Evolutionary conservation across 2,797 vertebrate species (phyloP).

Genomic region (Mormyrops attenuatus): DNA sequence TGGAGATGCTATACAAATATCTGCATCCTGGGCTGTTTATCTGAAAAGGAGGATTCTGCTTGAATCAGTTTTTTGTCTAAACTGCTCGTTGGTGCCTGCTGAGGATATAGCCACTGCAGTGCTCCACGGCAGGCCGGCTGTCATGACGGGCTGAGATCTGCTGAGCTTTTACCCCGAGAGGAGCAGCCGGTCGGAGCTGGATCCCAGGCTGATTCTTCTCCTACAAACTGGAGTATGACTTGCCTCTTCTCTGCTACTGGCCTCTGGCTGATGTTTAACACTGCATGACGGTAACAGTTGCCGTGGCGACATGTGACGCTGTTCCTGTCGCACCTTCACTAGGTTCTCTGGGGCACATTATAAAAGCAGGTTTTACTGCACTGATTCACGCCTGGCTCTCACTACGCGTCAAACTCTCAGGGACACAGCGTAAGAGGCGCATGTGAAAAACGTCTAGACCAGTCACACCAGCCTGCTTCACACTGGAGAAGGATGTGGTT

Average conservation of each 20-base stretch:
- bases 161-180: background rate
- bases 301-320: background rate
- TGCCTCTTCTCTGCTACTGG: background rate
- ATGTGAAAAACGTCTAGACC: background rate
- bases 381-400: background rate
- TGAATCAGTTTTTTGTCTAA: background rate
- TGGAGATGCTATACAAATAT: background rate
- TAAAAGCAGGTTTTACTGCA: background rate
- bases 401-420: background rate
- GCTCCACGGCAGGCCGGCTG: background rate
- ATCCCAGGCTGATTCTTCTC: background rate
- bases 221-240: background rate
- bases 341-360: background rate
- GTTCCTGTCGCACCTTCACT: background rate
- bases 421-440: background rate
- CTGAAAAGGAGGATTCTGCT: background rate
- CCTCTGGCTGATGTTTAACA: background rate
- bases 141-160: background rate
- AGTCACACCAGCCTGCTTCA: background rate
- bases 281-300: background rate
- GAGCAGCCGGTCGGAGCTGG: background rate
- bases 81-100: background rate
- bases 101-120: background rate
- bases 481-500: background rate
- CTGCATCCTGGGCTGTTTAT: background rate